Conservation (phyloP, 1,140 invertebrate species). For the Hesperophylax magnus region DNA sequence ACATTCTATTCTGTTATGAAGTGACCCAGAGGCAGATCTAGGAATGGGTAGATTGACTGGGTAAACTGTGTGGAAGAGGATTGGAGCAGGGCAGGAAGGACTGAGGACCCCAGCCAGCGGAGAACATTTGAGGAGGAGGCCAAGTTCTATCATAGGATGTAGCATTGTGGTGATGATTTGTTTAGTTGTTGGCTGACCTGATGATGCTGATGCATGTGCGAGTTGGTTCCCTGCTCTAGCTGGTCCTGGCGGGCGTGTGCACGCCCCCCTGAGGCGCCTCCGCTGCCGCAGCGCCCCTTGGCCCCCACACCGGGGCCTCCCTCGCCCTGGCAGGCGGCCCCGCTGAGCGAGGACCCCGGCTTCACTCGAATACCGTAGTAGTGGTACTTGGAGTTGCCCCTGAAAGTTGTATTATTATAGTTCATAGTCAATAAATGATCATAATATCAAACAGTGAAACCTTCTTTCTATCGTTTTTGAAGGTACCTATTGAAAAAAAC, state of each 20-base stretch:
- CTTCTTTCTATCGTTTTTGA: no score
- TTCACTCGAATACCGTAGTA: slow-evolving; percentile 99
- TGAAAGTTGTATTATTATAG: slow-evolving; percentile 63
- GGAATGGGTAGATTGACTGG: no score
- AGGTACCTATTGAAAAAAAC: no score
- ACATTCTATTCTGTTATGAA: no score
- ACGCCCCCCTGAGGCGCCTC: slow-evolving; percentile 56
- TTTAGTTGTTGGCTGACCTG: slow-evolving; percentile 32
- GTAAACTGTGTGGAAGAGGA: no score
- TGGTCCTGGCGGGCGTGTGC: slow-evolving; percentile 60
- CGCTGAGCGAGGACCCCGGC: slow-evolving; percentile 76
- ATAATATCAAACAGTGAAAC: no score
- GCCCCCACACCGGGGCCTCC: slow-evolving; percentile 50
- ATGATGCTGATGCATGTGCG: slow-evolving; percentile 63
- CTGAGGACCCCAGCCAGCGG: no score
- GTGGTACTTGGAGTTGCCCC: slow-evolving; percentile 99
- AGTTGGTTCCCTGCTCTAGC: slow-evolving; percentile 60
- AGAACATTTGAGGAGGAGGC: no score
- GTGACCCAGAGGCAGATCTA: no score
- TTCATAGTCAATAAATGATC: neutral
- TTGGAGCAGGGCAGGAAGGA: no score
- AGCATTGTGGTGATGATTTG: no score
- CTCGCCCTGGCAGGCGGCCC: slow-evolving; percentile 60
- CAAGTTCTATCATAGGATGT: no score
- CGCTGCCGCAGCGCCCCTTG: slow-evolving; percentile 57